Conservation (phyloP, 1,140 invertebrate genomes). For the Polypedilum pembai region DNA sequence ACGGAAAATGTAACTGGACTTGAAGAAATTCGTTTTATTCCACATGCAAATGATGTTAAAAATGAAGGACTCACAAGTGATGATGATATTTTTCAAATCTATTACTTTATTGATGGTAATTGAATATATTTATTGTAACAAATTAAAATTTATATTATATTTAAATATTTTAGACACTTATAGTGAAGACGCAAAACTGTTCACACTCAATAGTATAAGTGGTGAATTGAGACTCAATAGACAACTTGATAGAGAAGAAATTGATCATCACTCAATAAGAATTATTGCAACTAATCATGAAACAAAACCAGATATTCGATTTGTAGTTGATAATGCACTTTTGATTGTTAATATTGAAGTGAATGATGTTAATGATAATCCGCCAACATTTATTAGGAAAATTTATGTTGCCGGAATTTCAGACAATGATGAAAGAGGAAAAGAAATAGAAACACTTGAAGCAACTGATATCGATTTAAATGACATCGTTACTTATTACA, state of each 20-base stretch:
- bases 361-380: constrained; percentile 47
- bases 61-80: constrained; percentile 40
- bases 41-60: constrained; percentile 44
- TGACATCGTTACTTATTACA: constrained; percentile 43
- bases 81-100: constrained; percentile 42
- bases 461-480: constrained; percentile 47
- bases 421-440: constrained; percentile 41
- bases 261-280: constrained; percentile 37
- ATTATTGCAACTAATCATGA: constrained; percentile 44
- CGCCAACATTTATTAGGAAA: constrained; percentile 44
- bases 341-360: constrained; percentile 36
- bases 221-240: constrained; percentile 40
- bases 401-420: constrained; percentile 47
- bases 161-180: constrained; percentile 20
- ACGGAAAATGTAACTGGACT: constrained; percentile 44
- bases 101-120: constrained; percentile 46
- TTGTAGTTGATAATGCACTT: not conserved
- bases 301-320: constrained; percentile 31
- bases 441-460: constrained; percentile 43
- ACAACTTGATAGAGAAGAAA: constrained; percentile 42
- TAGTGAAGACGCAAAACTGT: constrained; percentile 38
- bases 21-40: constrained; percentile 37
- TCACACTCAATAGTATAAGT: constrained; percentile 39
- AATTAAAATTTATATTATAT: not conserved
- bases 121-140: not conserved